Evolutionary conservation across 2,113 vertebrate genomes (phyloP).

Genomic region (Prunella fulvescens): DNA sequence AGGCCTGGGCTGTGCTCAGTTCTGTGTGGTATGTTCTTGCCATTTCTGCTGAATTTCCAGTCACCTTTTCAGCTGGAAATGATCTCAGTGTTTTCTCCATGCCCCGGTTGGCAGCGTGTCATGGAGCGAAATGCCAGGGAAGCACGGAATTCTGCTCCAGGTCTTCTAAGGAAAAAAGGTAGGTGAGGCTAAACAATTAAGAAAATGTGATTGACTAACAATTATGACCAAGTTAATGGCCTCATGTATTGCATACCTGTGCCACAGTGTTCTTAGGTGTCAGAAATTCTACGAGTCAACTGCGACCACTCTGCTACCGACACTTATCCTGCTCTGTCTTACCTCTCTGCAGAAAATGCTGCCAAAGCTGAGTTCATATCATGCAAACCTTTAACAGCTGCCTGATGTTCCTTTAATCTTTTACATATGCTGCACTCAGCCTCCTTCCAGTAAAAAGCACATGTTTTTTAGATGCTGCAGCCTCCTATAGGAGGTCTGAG

Average conservation of each 20-base stretch:
- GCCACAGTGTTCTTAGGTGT: not conserved
- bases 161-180: not conserved
- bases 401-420: constrained; percentile 44
- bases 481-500: constrained; percentile 2
- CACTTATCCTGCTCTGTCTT: not conserved
- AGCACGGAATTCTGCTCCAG: not conserved
- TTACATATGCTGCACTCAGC: constrained; percentile 14
- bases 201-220: not conserved
- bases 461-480: not conserved
- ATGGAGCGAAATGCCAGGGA: not conserved
- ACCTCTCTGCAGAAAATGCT: not conserved
- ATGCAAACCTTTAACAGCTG: constrained; percentile 11
- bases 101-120: not conserved
- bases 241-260: not conserved
- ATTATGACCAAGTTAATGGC: not conserved
- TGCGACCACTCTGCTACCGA: not conserved
- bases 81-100: not conserved
- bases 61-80: not conserved
- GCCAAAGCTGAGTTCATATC: constrained; percentile 24
- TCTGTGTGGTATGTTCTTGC: not conserved
- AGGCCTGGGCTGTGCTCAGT: not conserved
- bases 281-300: not conserved
- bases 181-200: not conserved
- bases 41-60: not conserved
- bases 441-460: not conserved